Evolutionary conservation across 2,888 invertebrate genomes (phyloP).

Genomic region (Cheilosia pagana): DNA sequence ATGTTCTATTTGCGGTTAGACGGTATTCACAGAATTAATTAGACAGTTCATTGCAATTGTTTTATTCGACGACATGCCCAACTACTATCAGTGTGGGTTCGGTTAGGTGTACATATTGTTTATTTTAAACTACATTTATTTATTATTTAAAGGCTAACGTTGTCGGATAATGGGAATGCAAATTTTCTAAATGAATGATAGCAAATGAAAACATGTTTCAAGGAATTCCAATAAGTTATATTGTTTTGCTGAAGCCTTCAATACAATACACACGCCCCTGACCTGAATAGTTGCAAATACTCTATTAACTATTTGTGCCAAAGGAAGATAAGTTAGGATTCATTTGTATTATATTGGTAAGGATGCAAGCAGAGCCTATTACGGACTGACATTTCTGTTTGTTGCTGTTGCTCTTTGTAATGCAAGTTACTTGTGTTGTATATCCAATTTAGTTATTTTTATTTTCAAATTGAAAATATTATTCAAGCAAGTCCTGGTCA

Average conservation of each 20-base stretch:
- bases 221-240: neutral
- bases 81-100: conserved; percentile 7
- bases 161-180: neutral
- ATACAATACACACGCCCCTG: neutral
- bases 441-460: neutral
- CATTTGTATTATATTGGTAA: no score
- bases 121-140: conserved; percentile 5
- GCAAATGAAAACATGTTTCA: neutral
- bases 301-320: no score
- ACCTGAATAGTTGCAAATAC: neutral
- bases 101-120: neutral
- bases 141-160: neutral
- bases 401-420: no score
- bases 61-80: neutral
- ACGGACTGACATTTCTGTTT: no score
- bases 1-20: conserved; percentile 25
- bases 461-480: neutral
- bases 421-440: no score
- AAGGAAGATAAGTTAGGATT: no score
- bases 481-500: conserved; percentile 3
- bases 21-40: conserved; percentile 49
- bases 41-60: conserved; percentile 38
- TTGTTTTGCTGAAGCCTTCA: neutral
- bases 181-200: neutral
- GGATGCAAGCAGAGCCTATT: no score